Conservation (phyloP, 2,797 vertebrate species). For the Orientallactaga sibirica region DNA sequence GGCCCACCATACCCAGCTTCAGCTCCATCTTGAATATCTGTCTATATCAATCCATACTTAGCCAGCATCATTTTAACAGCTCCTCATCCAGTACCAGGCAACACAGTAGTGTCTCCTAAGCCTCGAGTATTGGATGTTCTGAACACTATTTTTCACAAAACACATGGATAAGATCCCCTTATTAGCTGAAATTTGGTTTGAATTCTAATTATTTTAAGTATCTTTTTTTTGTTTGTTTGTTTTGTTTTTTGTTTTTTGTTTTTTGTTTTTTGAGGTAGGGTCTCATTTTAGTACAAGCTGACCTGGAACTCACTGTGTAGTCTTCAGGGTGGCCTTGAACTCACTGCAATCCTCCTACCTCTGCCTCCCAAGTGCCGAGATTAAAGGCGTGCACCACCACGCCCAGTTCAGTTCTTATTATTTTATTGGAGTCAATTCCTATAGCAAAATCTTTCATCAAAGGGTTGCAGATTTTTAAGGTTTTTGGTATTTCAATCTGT, state of each 20-base stretch:
- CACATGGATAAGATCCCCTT: rapidly evolving
- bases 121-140: neutral
- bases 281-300: no score
- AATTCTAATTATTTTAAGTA: neutral
- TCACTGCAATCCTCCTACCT: no score
- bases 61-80: rapidly evolving
- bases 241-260: no score
- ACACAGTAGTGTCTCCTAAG: rapidly evolving
- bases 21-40: neutral
- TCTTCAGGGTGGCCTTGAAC: no score
- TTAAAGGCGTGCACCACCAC: no score
- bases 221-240: no score
- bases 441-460: neutral
- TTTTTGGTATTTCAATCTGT: neutral
- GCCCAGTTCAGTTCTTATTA: neutral
- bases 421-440: neutral
- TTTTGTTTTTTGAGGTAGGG: no score
- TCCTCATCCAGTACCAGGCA: rapidly evolving
- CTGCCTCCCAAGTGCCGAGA: no score
- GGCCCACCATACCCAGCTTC: neutral
- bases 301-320: no score
- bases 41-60: rapidly evolving
- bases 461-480: neutral
- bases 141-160: neutral
- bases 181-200: neutral